Conservation (phyloP, 2,113 vertebrate species). For the Phyllopteryx taeniolatus region DNA sequence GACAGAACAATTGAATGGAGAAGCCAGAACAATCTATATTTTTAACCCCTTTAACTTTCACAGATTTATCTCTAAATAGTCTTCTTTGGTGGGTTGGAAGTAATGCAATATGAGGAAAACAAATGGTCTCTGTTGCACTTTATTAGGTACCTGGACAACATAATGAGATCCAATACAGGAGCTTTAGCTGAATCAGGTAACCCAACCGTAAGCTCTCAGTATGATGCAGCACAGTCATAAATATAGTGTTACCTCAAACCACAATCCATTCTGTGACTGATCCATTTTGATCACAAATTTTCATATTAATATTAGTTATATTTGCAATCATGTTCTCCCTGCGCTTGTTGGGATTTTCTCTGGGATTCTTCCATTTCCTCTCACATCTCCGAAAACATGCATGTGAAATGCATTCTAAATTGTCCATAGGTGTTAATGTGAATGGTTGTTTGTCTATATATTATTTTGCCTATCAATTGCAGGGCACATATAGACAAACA, state of each 20-base stretch:
- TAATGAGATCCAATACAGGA: not conserved
- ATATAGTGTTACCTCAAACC: not conserved
- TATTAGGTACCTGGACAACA: not conserved
- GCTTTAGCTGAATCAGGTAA: not conserved
- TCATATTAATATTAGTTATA: too few relatives aligned
- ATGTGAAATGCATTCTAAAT: too few relatives aligned
- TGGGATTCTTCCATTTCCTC: too few relatives aligned
- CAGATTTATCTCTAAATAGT: constrained; percentile 42
- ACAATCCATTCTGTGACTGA: not conserved
- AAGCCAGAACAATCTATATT: constrained; percentile 1
- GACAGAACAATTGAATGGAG: constrained; percentile 52
- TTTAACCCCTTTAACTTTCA: constrained; percentile 1
- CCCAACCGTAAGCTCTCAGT: not conserved
- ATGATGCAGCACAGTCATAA: not conserved
- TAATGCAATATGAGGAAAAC: not conserved
- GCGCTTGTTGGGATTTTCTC: too few relatives aligned
- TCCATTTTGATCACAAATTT: not conserved
- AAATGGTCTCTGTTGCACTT: not conserved
- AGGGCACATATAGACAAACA: too few relatives aligned
- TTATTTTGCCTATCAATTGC: too few relatives aligned
- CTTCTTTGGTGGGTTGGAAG: not conserved
- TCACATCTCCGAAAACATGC: too few relatives aligned
- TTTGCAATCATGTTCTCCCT: too few relatives aligned
- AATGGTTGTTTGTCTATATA: too few relatives aligned
- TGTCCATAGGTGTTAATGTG: too few relatives aligned